Conservation (phyloP, 2,888 invertebrate species). For the Tetragonula carbonaria region DNA sequence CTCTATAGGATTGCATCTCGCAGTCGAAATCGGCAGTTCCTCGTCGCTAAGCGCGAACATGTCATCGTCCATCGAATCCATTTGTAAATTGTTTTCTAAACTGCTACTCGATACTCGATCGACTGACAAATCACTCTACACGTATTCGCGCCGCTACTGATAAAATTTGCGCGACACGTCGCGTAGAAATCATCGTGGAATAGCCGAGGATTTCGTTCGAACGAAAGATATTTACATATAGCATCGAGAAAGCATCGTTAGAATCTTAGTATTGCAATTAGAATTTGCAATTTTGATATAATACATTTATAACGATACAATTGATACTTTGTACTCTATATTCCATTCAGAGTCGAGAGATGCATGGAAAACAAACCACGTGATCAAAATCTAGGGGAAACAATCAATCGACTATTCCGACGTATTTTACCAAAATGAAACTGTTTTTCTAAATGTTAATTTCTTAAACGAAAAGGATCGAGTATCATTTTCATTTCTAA, state of each 20-base stretch:
- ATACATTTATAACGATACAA: background rate
- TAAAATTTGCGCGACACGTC: background rate
- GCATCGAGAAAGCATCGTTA: background rate
- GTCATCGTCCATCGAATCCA: conserved; percentile 72
- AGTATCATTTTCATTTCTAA: too few species aligned
- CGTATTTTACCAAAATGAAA: too few species aligned
- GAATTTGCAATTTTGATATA: background rate
- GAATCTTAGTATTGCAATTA: too few species aligned
- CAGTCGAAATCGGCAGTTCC: conserved; percentile 13
- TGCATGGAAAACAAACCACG: background rate
- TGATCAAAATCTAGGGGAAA: background rate
- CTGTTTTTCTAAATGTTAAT: too few species aligned
- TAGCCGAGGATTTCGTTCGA: background rate
- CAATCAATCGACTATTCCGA: too few species aligned
- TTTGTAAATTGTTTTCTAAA: conserved; percentile 24
- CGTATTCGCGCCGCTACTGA: background rate
- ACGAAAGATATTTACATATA: background rate
- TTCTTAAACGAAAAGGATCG: too few species aligned
- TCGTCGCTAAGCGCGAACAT: conserved; percentile 70
- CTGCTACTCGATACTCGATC: background rate
- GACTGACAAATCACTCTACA: background rate
- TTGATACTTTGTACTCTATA: background rate
- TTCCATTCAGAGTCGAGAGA: background rate
- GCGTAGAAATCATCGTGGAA: background rate
- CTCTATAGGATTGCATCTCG: conserved; percentile 73